Percentiles rank a stretch among this genome's conserved stretches.
Evolutionary conservation across 2,113 vertebrate genomes (phyloP).

Genomic region (Opisthocomus hoazin): DNA sequence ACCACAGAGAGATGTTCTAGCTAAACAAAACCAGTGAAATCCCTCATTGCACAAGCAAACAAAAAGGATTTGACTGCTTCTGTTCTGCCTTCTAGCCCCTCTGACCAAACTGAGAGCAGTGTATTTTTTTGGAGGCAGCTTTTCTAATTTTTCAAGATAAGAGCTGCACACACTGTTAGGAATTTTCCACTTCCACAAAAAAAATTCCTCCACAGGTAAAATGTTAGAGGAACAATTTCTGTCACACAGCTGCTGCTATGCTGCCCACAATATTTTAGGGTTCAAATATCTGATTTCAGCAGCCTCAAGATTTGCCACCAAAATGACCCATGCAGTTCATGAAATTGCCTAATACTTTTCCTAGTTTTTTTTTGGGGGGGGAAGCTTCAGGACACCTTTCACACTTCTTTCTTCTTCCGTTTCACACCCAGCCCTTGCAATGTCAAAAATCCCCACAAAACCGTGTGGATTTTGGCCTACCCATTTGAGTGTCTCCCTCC

Average conservation of each 20-base stretch:
- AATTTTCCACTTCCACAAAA: neutral
- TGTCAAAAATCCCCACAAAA: neutral
- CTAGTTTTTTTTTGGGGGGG: too few relatives aligned
- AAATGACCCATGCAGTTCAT: neutral
- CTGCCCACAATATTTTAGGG: neutral
- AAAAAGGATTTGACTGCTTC: neutral
- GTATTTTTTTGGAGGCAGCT: neutral
- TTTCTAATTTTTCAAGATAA: neutral
- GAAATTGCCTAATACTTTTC: neutral
- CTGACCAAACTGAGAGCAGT: neutral
- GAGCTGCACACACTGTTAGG: neutral
- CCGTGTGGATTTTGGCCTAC: rapidly evolving
- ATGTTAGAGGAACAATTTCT: neutral
- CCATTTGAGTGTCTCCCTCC: rapidly evolving
- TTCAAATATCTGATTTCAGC: neutral
- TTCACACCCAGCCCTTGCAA: neutral
- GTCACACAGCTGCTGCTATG: neutral
- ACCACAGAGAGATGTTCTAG: neutral
- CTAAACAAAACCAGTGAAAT: neutral
- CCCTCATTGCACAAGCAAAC: neutral
- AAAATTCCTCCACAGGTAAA: neutral
- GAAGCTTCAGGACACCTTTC: neutral
- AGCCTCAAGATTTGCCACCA: neutral
- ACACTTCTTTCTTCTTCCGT: rapidly evolving
- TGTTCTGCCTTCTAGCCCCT: neutral